Conservation (phyloP, 2,888 invertebrate genomes). For the Ariolimax columbianus region DNA sequence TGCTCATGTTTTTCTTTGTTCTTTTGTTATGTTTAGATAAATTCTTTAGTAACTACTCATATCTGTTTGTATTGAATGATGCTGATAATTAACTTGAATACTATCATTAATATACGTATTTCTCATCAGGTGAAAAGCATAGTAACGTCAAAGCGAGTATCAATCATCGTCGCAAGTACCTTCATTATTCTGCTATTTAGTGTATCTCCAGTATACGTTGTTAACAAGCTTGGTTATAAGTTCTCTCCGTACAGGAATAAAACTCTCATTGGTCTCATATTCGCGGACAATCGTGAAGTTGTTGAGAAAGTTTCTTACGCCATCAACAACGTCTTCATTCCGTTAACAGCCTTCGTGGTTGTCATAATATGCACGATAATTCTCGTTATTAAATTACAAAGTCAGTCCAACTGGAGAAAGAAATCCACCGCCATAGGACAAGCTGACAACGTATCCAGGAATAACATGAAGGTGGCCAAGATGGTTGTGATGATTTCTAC, state of each 20-base stretch:
- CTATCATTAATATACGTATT: background rate
- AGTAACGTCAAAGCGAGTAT: background rate
- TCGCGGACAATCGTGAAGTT: background rate
- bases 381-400: background rate
- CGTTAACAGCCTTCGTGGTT: background rate
- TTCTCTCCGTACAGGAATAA: background rate
- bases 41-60: too few species aligned
- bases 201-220: background rate
- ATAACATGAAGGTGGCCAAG: background rate
- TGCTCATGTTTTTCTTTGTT: too few species aligned
- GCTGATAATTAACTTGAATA: background rate
- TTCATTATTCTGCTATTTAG: background rate
- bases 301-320: background rate
- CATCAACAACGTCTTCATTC: slow-evolving; percentile 2
- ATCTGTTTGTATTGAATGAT: too few species aligned
- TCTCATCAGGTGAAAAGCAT: background rate
- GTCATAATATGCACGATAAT: background rate
- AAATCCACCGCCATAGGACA: background rate
- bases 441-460: background rate
- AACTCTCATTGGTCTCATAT: background rate
- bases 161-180: background rate
- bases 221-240: background rate
- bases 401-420: background rate
- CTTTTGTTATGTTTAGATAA: too few species aligned
- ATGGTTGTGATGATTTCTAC: slow-evolving; percentile 9